Evolutionary conservation across 2,888 invertebrate species (phyloP).

Genomic region (Uropetala carovei): DNA sequence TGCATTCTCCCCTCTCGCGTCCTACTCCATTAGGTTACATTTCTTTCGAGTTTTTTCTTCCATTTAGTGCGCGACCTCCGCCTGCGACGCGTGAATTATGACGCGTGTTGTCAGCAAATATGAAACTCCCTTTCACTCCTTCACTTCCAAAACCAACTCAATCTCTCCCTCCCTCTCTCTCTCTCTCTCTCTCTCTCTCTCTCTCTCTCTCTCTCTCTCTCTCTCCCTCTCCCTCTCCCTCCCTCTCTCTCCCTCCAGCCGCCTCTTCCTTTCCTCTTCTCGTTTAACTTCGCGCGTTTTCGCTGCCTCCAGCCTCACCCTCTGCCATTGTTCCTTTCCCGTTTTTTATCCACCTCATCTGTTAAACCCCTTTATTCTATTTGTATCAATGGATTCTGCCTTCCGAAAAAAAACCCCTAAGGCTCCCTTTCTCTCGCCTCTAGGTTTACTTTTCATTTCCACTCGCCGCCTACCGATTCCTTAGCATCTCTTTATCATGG

Average conservation of each 20-base stretch:
- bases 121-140: background rate
- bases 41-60: background rate
- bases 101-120: conserved; percentile 23
- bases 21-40: background rate
- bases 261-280: too few relatives aligned
- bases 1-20: background rate
- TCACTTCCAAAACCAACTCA: background rate
- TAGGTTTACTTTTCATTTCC: too few relatives aligned
- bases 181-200: background rate
- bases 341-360: too few relatives aligned
- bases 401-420: too few relatives aligned
- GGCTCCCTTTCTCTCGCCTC: too few relatives aligned
- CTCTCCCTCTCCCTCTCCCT: background rate
- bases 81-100: background rate
- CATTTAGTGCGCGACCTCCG: background rate
- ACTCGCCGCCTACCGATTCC: too few relatives aligned
- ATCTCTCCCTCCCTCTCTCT: background rate
- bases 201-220: background rate
- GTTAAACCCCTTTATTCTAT: too few relatives aligned
- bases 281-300: too few relatives aligned
- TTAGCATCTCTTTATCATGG: too few relatives aligned
- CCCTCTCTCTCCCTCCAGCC: background rate
- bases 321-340: too few relatives aligned
- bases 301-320: too few relatives aligned
- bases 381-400: too few relatives aligned